Evolutionary conservation across 2,113 vertebrate genomes (phyloP).

Genomic region (Silurus asotus): DNA sequence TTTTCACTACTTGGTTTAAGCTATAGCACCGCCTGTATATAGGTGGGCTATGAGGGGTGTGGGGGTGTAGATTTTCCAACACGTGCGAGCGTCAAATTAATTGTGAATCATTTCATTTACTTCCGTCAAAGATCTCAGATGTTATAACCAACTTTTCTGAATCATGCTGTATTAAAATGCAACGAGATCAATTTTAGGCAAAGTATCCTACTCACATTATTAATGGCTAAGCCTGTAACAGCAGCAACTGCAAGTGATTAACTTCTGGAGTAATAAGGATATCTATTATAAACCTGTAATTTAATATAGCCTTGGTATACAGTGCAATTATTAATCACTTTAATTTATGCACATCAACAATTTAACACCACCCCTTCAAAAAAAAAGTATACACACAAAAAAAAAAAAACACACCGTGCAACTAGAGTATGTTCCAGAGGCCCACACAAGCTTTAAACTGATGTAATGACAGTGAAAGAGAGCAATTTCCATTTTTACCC

Average conservation of each 20-base stretch:
- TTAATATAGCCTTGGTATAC: not conserved
- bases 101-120: not conserved
- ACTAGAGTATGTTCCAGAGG: slow-evolving; percentile 71
- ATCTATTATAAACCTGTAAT: slow-evolving; percentile 12
- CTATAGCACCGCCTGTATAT: not conserved
- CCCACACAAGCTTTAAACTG: slow-evolving; percentile 77
- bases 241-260: not conserved
- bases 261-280: not conserved
- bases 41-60: not conserved
- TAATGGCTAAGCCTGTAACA: not conserved
- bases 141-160: not conserved
- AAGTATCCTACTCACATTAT: not conserved
- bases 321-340: not conserved
- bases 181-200: not conserved
- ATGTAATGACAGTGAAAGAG: slow-evolving; percentile 80
- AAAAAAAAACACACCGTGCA: slow-evolving; percentile 23
- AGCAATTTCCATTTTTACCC: slow-evolving; percentile 79
- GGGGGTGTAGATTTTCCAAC: not conserved
- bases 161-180: not conserved
- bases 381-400: slow-evolving; percentile 22
- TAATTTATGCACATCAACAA: slow-evolving; percentile 36
- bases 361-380: slow-evolving; percentile 32
- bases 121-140: not conserved
- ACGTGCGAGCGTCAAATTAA: not conserved
- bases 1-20: not conserved